Base-by-base conservation (phyloP, 2,888 invertebrate genomes). In the Galerucella pusilla region DNA sequence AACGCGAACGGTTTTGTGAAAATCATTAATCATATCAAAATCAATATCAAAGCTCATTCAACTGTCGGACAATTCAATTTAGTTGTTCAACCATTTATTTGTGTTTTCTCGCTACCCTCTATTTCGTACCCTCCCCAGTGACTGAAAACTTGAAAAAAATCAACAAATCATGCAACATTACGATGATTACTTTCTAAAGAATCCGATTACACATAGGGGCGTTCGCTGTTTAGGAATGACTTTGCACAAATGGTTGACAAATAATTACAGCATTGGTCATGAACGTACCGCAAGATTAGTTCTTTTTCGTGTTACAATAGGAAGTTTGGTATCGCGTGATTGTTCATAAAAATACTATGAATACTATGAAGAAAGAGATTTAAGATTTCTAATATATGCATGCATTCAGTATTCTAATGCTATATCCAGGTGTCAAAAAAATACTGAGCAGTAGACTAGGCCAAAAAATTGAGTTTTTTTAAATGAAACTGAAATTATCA, bases 81-180 rank as follows among this genome's bases (percentile, higher is more conserved):
- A 52, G 69, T 61, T 59, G 28, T 64, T 68, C 42, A 20, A 74
- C 46, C 71, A 46, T 67, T 74, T 71, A 68, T 74, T 73, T 67
- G 66, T 60, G 70, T 45, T 42, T 42, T 46, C 45, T 59, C 74
- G 66, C 70, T 70, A 46, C 70, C 49, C 64, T 63, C 59, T 60
- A 42, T 52, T 54, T 52, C 64, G 54, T 59, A 67, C 25, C 57
- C 67, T 57, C 52, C 65, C 65, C n/a, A 28, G 54, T 54, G 71
- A 20, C 9, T 16, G 57, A 49, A 52, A 64, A 61, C 68, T 20
- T n/a, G 66, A 49, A 65, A 75, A 67, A 78, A 80, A 78, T 76
- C 77, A 73, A 76, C 79, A 77, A 79, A 79, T 80, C 80, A 79
- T 77, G 77, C 79, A 76, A 76, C 78, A 78, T 78, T 77, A 75